Evolutionary conservation across 2,888 invertebrate species (phyloP).

Genomic region (Rhagium mordax): DNA sequence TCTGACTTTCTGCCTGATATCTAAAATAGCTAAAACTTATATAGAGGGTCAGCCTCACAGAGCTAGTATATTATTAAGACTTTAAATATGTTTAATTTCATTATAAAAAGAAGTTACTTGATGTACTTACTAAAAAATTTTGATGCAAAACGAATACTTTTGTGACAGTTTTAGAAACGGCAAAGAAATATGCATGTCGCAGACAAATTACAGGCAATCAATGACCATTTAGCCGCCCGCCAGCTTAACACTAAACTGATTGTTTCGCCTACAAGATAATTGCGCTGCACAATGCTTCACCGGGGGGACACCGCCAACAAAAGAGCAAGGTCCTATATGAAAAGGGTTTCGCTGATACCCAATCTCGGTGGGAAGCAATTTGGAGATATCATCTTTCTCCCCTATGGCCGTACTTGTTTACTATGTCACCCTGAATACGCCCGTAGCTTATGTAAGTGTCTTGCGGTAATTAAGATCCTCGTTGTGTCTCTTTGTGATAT

Average conservation of each 20-base stretch:
- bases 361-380: conserved; percentile 49
- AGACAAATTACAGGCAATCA: background rate
- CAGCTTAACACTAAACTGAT: background rate
- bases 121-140: too few relatives aligned
- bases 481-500: background rate
- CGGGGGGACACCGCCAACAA: conserved; percentile 22
- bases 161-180: background rate
- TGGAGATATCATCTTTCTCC: conserved; percentile 37
- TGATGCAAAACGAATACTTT: too few relatives aligned
- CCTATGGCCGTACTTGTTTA: background rate
- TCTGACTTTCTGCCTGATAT: too few relatives aligned
- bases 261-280: conserved; percentile 3
- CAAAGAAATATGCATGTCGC: background rate
- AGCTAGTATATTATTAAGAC: too few relatives aligned
- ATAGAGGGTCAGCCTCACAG: too few relatives aligned
- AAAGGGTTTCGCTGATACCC: conserved; percentile 43
- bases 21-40: too few relatives aligned
- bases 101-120: too few relatives aligned
- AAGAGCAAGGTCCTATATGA: conserved; percentile 22
- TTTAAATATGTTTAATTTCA: too few relatives aligned
- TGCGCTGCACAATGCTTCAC: background rate
- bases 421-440: conserved; percentile 19
- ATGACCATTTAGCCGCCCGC: background rate
- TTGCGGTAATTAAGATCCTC: conserved; percentile 18
- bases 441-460: conserved; percentile 15